Evolutionary conservation across 2,888 invertebrate genomes (phyloP), one percentile per base, ranked within the genome.

Genomic region (Proisotoma minuta): DNA sequence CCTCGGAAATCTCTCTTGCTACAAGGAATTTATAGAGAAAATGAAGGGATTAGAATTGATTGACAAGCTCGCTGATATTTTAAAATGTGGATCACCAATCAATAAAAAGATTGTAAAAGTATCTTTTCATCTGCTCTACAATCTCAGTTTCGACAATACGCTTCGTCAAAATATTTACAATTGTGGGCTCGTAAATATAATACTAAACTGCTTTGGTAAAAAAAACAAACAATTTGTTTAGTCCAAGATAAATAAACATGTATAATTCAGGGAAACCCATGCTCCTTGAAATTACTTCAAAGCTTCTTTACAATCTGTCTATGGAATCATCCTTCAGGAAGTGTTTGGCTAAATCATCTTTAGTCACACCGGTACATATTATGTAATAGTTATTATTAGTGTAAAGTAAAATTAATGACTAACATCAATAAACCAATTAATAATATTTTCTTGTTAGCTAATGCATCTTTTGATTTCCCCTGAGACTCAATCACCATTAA

Each of bases 191-290:
- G 26, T 63, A 3, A 40, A 62, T 10, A 52, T 52, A 10, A 27
- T 69, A 5, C 54, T 62, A 3, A 66, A 64, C 23, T 66, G 66
- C 56, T 26, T 66, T 18, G 51, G 69, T 69, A 62, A 53, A n/a
- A 28, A 53, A 53, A 15, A 29, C 15, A 34, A 8, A 40, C 4
- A n/a, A 23, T 40, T 40, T n/a, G n/a, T n/a, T n/a, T n/a, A n/a
- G n/a, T n/a, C n/a, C n/a, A 8, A 48, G 28, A 49, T 24, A 15
- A 40, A 12, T 28, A 26, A 27, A 18, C 29, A 53, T 52, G 26
- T 2, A 24, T 8, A 10, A 8, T 39, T 20, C 39, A 66, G 66
- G 53, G 4, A 66, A 62, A 34, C 49, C 62, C 18, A 53, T 59
- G n/a, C 60, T 67, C 34, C 23, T 58, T 2, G 63, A 63, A 39